phyloP scores from a whole-genome alignment of 2,888 invertebrate genomes.

The Lysandra coridon region DNA sequence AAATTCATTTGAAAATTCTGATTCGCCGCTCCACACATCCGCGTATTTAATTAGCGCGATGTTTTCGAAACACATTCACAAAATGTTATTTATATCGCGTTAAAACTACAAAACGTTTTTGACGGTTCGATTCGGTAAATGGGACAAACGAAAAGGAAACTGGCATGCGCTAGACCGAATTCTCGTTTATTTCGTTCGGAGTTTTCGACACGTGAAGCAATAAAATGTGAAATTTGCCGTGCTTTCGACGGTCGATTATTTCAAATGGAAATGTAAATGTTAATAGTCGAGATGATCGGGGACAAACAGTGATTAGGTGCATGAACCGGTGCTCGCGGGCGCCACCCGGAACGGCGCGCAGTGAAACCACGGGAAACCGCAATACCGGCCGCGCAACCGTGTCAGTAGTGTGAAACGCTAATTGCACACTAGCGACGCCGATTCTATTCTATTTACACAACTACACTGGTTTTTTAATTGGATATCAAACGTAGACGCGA shows the following conservation, averaged over 20 bases:
- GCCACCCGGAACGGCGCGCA: conserved; percentile 77
- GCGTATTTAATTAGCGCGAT: conserved; percentile 7
- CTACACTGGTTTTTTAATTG: conserved; percentile 34
- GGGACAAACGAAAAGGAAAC: conserved; percentile 43
- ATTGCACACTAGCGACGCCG: conserved; percentile 65
- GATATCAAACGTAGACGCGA: conserved; percentile 23
- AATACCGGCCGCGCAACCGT: conserved; percentile 75
- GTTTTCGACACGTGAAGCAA: neutral
- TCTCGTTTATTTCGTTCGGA: neutral
- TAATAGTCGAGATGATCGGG: conserved; percentile 53
- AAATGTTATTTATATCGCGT: conserved; percentile 13
- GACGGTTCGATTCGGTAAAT: conserved; percentile 14
- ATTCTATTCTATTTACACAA: conserved; percentile 43
- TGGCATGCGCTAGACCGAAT: conserved; percentile 8
- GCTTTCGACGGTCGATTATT: conserved; percentile 31
- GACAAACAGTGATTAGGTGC: conserved; percentile 62
- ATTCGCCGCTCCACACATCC: conserved; percentile 56
- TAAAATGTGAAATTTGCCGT: conserved; percentile 13
- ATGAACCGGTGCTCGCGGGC: conserved; percentile 67
- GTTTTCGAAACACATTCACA: conserved; percentile 18
- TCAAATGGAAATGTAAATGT: conserved; percentile 41
- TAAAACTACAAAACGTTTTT: conserved; percentile 1
- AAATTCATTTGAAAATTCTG: conserved; percentile 36
- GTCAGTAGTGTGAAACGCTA: conserved; percentile 80
- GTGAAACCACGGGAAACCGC: conserved; percentile 79